phyloP scores from a whole-genome alignment of 2,888 invertebrate species.

The Tachina fera region DNA sequence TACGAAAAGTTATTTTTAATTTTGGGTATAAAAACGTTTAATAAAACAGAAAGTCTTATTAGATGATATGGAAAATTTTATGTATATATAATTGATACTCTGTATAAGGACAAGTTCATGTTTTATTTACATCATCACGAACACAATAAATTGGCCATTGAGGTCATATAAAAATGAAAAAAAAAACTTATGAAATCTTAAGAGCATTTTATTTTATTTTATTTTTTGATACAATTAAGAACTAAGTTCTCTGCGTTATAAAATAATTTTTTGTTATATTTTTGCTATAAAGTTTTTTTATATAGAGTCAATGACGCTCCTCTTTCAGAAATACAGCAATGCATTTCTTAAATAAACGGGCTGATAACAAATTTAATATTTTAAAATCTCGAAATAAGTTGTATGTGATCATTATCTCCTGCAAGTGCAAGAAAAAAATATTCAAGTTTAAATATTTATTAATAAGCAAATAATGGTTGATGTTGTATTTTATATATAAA shows the following conservation, averaged over 20 bases:
- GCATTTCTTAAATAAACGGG: not conserved
- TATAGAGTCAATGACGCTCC: no score
- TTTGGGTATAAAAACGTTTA: not conserved
- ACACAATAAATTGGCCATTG: no score
- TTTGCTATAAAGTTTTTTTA: no score
- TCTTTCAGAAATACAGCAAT: not conserved
- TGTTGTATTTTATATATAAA: not conserved
- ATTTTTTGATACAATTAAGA: no score
- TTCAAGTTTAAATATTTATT: constrained; percentile 1
- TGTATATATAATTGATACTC: no score
- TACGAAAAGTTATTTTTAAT: not conserved
- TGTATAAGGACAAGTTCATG: no score
- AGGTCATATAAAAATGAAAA: no score
- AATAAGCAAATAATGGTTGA: not conserved
- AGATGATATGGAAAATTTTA: not conserved
- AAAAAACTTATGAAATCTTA: no score
- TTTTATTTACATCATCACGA: no score
- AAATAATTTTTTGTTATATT: no score
- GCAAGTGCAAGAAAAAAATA: not conserved
- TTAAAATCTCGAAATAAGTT: not conserved
- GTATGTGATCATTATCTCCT: not conserved
- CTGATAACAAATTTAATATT: not conserved
- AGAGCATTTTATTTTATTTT: no score
- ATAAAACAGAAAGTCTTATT: not conserved
- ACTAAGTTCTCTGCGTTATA: no score